Percentiles rank a stretch among this genome's conserved stretches.
These are phyloP conservation scores for Apoda limacodes DNA, from an alignment of 2,888 invertebrate species.

Conservation along the genomic window DNA sequence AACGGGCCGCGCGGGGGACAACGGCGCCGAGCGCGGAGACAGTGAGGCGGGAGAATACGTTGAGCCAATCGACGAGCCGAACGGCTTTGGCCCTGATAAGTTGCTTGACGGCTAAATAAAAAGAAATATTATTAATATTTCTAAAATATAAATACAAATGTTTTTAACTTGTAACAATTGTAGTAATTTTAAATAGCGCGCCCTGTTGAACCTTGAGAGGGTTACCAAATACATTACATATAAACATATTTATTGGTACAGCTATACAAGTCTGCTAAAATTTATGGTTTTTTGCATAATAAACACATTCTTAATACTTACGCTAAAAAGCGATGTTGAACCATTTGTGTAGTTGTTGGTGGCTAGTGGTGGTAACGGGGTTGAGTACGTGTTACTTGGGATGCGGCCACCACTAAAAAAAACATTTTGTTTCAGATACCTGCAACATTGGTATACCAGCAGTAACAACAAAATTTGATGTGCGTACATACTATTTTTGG, in stretches of 20 bases:
- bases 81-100: conserved; percentile 71
- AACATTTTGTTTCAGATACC: too few relatives aligned
- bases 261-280: too few relatives aligned
- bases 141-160: too few relatives aligned
- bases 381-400: conserved; percentile 80
- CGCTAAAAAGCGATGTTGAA: conserved; percentile 76
- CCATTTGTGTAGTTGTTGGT: conserved; percentile 72
- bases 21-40: conserved; percentile 61
- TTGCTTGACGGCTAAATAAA: conserved; percentile 68
- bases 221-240: conserved; percentile 3
- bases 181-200: too few relatives aligned
- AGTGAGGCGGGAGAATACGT: conserved; percentile 60
- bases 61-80: conserved; percentile 70
- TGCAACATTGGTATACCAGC: too few relatives aligned
- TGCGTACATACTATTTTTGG: too few relatives aligned
- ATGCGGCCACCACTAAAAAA: conserved; percentile 72
- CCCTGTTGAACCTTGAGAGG: too few relatives aligned
- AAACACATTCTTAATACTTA: too few relatives aligned
- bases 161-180: too few relatives aligned
- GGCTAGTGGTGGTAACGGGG: conserved; percentile 76
- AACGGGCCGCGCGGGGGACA: conserved; percentile 59
- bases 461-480: too few relatives aligned
- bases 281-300: background rate
- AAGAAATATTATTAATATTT: too few relatives aligned
- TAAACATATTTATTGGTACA: background rate